Percentiles rank a stretch among this genome's conserved stretches.
These are phyloP conservation scores for Emmelina monodactyla DNA, from an alignment of 2,888 invertebrate genomes.

Conservation along the genomic window DNA sequence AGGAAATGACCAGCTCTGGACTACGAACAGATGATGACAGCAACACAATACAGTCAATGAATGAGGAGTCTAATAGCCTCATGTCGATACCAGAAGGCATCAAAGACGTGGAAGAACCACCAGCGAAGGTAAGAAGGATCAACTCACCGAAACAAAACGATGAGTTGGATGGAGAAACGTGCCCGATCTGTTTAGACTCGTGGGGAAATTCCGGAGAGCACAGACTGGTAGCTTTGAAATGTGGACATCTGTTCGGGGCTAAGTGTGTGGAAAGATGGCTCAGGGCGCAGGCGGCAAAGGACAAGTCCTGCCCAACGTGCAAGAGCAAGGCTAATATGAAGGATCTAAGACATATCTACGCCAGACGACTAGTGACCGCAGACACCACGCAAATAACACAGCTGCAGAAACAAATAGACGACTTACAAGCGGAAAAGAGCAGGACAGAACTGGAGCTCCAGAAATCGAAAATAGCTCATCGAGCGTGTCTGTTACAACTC, in stretches of 20 bases:
- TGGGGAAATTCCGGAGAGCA: constrained; percentile 91
- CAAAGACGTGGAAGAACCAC: constrained; percentile 25
- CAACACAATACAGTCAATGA: constrained; percentile 13
- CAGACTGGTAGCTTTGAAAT: constrained; percentile 83
- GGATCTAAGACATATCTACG: constrained; percentile 83
- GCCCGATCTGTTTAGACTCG: constrained; percentile 87
- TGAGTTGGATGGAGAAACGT: constrained; percentile 74
- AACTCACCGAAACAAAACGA: constrained; percentile 23
- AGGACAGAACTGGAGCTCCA: constrained; percentile 69
- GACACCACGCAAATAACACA: constrained; percentile 81
- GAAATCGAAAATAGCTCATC: constrained; percentile 37
- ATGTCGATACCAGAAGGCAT: constrained; percentile 19
- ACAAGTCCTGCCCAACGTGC: constrained; percentile 87
- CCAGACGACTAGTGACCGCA: constrained; percentile 74
- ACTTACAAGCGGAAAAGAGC: constrained; percentile 63
- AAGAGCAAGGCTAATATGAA: constrained; percentile 74
- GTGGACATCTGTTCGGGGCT: constrained; percentile 92
- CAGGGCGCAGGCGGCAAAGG: constrained; percentile 51
- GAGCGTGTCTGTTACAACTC: constrained; percentile 32
- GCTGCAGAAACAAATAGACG: constrained; percentile 68
- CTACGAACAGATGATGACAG: constrained; percentile 14
- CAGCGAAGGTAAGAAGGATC: constrained; percentile 35
- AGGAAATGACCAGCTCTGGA: constrained; percentile 9
- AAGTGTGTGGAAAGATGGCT: constrained; percentile 83
- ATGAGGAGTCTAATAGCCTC: constrained; percentile 22